Evolutionary conservation across 2,797 vertebrate genomes (phyloP), one percentile per base, ranked within the genome.

Genomic region (Loriculus beryllinus): DNA sequence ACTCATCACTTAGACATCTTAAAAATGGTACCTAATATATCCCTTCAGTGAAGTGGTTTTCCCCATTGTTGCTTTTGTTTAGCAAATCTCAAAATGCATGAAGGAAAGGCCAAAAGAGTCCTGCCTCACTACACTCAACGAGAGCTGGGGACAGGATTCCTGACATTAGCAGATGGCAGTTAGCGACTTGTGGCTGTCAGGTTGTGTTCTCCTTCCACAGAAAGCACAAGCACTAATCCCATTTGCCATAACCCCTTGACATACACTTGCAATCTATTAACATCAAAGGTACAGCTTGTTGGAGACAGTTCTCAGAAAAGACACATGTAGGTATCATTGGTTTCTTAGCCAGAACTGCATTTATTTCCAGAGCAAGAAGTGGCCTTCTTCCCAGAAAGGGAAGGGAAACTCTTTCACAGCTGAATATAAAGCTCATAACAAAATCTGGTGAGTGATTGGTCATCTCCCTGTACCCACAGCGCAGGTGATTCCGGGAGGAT

Each of bases 251-350:
- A 67, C 22, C 33, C 64, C 56, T 74, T 15, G 25, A 65, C 19
- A 43, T 10, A 56, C 47, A 23, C 71, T 52, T 64, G 15, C 19
- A 19, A 71, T n/a, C 57, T 35, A 31, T 16, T 59, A 62, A 79
- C 25, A 22, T 18, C 7, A 7, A 45, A 68, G 39, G 33, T 31
- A 56, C 6, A 52, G 51, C 56, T 57, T 80, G 39, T 0, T 43
- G 29, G 35, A 56, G 67, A 40, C 1, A 4, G 14, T 48, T 42
- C 67, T 85, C 7, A 62, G 79, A 19, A 57, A 42, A 52, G 31
- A 52, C 28, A 47, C 12, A 4, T 0, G 2, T 11, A 35, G 14
- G 26, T 45, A 75, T 12, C 1, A 2, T 18, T 54, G 0, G 1
- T 51, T 79, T 70, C 74, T 67, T 20, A 67, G 47, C 43, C 33